Percentiles rank a stretch among this genome's conserved stretches.
Evolutionary conservation across 2,113 vertebrate species (phyloP).

Genomic region (Meriones unguiculatus): DNA sequence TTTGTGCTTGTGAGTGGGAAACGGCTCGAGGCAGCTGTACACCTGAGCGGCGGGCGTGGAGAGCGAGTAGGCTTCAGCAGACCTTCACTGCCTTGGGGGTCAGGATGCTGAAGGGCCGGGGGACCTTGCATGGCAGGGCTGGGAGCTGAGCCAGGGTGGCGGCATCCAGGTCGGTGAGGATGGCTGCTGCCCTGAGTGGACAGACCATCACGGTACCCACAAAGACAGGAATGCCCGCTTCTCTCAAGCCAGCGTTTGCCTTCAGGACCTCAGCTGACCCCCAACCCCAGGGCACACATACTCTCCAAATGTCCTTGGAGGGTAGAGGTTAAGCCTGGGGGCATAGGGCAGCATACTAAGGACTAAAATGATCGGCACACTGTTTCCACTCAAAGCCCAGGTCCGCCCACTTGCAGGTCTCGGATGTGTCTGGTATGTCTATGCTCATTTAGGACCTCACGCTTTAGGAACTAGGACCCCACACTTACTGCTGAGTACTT

Average conservation of each 20-base stretch:
- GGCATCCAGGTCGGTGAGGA: background rate
- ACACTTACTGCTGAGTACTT: background rate
- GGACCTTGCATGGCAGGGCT: background rate
- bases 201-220: too few species aligned
- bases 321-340: background rate
- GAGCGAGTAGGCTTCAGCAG: accelerated
- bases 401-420: background rate
- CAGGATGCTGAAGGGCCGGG: background rate
- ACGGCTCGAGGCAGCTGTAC: background rate
- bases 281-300: too few species aligned
- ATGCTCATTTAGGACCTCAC: background rate
- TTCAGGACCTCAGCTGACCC: background rate
- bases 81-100: background rate
- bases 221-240: background rate
- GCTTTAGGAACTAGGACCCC: too few species aligned
- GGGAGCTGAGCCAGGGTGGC: background rate
- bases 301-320: background rate
- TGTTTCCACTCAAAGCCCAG: background rate
- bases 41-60: accelerated
- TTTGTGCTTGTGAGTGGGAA: background rate
- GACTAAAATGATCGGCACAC: too few species aligned
- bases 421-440: background rate
- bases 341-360: accelerated
- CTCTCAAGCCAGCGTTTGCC: background rate
- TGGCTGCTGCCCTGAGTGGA: background rate